These are phyloP conservation scores for Oreohelix idahoensis DNA, from an alignment of 1,140 invertebrate species.

Conservation along the genomic window DNA sequence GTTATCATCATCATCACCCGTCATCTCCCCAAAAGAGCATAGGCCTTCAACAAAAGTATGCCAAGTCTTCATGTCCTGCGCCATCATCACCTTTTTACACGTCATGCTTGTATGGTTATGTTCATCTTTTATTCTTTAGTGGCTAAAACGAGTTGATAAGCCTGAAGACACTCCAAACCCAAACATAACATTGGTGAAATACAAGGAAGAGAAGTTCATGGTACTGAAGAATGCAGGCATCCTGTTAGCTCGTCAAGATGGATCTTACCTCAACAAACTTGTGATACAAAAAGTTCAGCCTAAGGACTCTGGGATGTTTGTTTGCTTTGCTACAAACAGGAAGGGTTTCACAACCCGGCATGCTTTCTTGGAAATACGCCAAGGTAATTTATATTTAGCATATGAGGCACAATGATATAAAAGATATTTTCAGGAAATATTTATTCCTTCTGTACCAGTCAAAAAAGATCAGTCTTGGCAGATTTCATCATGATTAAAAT, in stretches of 20 bases:
- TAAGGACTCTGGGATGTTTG: slow-evolving; percentile 68
- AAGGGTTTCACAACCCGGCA: slow-evolving; percentile 66
- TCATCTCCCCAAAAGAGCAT: too few relatives aligned
- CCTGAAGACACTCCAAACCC: slow-evolving; percentile 44
- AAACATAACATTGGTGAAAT: slow-evolving; percentile 54
- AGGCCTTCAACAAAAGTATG: too few relatives aligned
- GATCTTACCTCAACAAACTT: slow-evolving; percentile 68
- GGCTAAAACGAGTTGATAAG: slow-evolving; percentile 69
- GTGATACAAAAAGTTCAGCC: slow-evolving; percentile 60
- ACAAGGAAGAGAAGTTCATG: slow-evolving; percentile 66
- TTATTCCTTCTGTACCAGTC: too few relatives aligned
- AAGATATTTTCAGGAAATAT: too few relatives aligned
- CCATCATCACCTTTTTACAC: too few relatives aligned
- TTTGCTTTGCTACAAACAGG: slow-evolving; percentile 70
- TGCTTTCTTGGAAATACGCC: slow-evolving; percentile 65
- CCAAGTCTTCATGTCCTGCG: too few relatives aligned
- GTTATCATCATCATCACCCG: too few relatives aligned
- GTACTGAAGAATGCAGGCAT: slow-evolving; percentile 65
- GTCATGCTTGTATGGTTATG: too few relatives aligned
- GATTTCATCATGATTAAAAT: too few relatives aligned
- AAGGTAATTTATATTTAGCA: slow-evolving; percentile 46
- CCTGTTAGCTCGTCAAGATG: slow-evolving; percentile 56
- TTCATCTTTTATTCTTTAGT: slow-evolving; percentile 54
- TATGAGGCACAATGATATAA: too few relatives aligned
- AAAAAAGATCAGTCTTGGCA: too few relatives aligned